Evolutionary conservation across 2,113 vertebrate species (phyloP).

Genomic region (Xerus inauris): DNA sequence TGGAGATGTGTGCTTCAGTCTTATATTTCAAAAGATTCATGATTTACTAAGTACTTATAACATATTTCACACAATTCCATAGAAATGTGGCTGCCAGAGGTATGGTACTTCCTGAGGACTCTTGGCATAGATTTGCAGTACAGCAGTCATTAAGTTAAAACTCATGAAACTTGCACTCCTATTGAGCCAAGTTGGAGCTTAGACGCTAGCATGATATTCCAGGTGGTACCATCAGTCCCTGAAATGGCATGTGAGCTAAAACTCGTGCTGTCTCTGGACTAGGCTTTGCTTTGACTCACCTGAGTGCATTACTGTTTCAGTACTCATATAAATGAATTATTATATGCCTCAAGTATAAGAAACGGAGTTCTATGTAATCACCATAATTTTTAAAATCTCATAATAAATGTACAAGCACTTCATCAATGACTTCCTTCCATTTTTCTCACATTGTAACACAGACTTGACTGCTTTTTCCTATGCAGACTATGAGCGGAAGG

Average conservation of each 20-base stretch:
- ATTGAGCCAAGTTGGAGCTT: not conserved
- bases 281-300: not conserved
- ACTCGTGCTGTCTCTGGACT: not conserved
- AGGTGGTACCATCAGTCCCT: not conserved
- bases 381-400: not conserved
- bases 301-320: not conserved
- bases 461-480: not conserved
- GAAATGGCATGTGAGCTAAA: not conserved
- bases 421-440: not conserved
- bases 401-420: constrained; percentile 15
- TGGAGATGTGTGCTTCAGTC: not conserved
- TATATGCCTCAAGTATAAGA: not conserved
- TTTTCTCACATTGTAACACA: not conserved
- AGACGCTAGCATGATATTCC: not conserved
- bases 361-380: not conserved
- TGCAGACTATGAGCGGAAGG: not conserved
- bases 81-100: not conserved
- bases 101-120: not conserved
- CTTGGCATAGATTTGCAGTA: not conserved
- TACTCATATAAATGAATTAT: not conserved
- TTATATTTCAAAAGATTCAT: not conserved
- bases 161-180: not conserved
- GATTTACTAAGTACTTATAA: not conserved
- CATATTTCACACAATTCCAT: not conserved
- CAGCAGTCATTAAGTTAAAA: not conserved